Evolutionary conservation across 2,888 invertebrate genomes (phyloP).

Genomic region (Sisyra terminalis): DNA sequence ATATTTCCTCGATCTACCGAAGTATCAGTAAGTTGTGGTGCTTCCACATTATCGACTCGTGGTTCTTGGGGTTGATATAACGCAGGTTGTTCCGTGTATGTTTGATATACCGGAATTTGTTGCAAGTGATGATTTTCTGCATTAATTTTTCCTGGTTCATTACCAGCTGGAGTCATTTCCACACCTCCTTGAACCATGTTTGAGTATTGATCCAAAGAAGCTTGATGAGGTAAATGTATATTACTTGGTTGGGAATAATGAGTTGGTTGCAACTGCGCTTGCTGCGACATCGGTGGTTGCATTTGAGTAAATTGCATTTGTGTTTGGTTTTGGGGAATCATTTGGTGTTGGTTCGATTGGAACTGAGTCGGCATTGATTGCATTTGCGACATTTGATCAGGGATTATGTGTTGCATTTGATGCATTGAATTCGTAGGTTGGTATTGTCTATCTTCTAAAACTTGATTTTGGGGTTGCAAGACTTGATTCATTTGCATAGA

Average conservation of each 20-base stretch:
- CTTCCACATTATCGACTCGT: not conserved
- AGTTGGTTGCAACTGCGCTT: slow-evolving; percentile 8
- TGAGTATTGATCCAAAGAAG: no score
- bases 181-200: slow-evolving; percentile 5
- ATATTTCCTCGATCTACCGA: slow-evolving; percentile 5
- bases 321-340: slow-evolving; percentile 20
- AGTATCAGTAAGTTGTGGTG: slow-evolving; percentile 11
- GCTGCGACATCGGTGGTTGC: not conserved
- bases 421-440: slow-evolving; percentile 10
- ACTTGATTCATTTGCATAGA: slow-evolving; percentile 2
- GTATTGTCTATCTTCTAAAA: slow-evolving; percentile 10
- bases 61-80: slow-evolving; percentile 4
- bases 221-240: slow-evolving; percentile 10
- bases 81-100: slow-evolving; percentile 7
- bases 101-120: slow-evolving; percentile 6
- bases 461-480: slow-evolving; percentile 10
- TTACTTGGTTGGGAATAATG: slow-evolving; percentile 5
- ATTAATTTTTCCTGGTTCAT: slow-evolving; percentile 2
- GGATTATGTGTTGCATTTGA: slow-evolving; percentile 10
- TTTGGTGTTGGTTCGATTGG: no score
- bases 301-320: slow-evolving; percentile 17
- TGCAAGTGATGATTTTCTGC: slow-evolving; percentile 9
- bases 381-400: slow-evolving; percentile 2
- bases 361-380: no score
- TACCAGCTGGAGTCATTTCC: not conserved